These are phyloP conservation scores for Menidia beryllina DNA, from an alignment of 2,113 vertebrate species.

Conservation along the genomic window DNA sequence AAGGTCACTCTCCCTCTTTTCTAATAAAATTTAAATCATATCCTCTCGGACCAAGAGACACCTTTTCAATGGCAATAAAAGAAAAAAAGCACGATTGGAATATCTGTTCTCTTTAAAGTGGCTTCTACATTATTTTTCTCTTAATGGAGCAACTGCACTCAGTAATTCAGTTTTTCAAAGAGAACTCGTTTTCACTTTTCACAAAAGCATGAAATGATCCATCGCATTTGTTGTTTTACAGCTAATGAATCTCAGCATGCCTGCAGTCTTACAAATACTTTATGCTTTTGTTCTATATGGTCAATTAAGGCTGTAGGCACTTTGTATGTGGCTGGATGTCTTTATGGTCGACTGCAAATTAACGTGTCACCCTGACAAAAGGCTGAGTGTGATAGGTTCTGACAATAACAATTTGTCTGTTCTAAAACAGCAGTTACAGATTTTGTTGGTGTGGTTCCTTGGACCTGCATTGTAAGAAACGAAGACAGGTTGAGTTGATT, in stretches of 20 bases:
- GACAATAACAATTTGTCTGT: slow-evolving; percentile 32
- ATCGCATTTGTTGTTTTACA: slow-evolving; percentile 67
- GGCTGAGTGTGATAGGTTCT: slow-evolving; percentile 15
- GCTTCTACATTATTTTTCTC: slow-evolving; percentile 42
- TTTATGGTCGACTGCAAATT: not conserved
- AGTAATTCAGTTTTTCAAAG: slow-evolving; percentile 58
- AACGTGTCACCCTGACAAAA: slow-evolving; percentile 7
- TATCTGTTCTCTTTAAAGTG: slow-evolving; percentile 50
- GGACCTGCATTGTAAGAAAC: slow-evolving; percentile 29
- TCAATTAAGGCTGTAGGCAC: slow-evolving; percentile 29
- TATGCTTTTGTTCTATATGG: slow-evolving; percentile 16
- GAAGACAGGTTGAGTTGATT: slow-evolving; percentile 12
- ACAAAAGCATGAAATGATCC: slow-evolving; percentile 54
- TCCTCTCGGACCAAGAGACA: slow-evolving; percentile 42
- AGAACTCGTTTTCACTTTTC: slow-evolving; percentile 63
- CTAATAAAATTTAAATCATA: slow-evolving; percentile 64
- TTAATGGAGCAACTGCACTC: slow-evolving; percentile 54
- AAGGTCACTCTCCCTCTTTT: slow-evolving; percentile 45
- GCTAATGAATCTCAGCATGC: slow-evolving; percentile 55
- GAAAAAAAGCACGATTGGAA: slow-evolving; percentile 23
- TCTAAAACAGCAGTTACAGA: slow-evolving; percentile 18
- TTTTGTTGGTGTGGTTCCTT: slow-evolving; percentile 22
- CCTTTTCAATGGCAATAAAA: slow-evolving; percentile 38
- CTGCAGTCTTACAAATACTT: slow-evolving; percentile 28
- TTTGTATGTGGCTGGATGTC: slow-evolving; percentile 13